phyloP scores from a whole-genome alignment of 2,113 vertebrate genomes.

The Apistogramma diplotaenia region DNA sequence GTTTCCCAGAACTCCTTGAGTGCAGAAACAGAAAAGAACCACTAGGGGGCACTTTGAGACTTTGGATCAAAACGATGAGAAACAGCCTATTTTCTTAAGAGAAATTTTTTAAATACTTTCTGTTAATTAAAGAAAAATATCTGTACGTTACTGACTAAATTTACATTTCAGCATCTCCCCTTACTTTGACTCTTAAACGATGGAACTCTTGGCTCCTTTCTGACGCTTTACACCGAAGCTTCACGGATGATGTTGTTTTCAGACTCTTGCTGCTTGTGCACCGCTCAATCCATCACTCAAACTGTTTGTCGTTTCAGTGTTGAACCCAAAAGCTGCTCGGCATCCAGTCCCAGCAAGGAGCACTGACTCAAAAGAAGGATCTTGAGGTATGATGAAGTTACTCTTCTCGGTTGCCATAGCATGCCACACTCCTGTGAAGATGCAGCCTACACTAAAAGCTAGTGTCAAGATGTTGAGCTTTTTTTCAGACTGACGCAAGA shows the following conservation, averaged over 20 bases:
- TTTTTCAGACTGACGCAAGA: slow-evolving; percentile 67
- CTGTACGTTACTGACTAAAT: background rate
- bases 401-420: slow-evolving; percentile 17
- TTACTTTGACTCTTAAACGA: background rate
- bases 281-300: slow-evolving; percentile 1
- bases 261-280: background rate
- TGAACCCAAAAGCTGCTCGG: background rate
- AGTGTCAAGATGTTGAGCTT: slow-evolving; percentile 52
- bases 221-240: background rate
- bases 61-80: slow-evolving; percentile 32
- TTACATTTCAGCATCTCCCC: background rate
- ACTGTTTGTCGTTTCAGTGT: background rate
- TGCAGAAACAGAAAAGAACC: slow-evolving; percentile 24
- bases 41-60: slow-evolving; percentile 77
- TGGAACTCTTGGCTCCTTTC: background rate
- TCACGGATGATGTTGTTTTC: background rate
- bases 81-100: background rate
- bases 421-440: slow-evolving; percentile 43
- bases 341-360: slow-evolving; percentile 2
- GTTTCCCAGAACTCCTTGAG: background rate
- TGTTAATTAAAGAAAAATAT: background rate
- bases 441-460: slow-evolving; percentile 52
- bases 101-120: background rate
- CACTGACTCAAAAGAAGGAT: slow-evolving; percentile 4
- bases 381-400: background rate